These are phyloP conservation scores for Oceanodroma leucorhoa DNA, from an alignment of 2,797 vertebrate species.

Conservation along the genomic window DNA sequence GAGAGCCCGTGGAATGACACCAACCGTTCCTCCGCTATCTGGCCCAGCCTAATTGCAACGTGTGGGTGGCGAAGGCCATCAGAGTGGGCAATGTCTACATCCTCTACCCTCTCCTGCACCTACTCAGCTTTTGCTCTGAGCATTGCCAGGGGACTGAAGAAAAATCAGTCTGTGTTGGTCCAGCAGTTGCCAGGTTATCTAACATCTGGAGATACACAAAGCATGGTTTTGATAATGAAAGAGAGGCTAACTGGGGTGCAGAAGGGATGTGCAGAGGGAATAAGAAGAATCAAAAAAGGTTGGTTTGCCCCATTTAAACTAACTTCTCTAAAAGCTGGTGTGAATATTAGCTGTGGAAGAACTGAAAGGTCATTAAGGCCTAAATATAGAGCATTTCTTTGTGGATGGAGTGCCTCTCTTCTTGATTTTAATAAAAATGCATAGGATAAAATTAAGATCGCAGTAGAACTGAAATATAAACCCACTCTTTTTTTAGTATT, in stretches of 20 bases:
- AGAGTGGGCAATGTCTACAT: rapidly evolving
- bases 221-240: background rate
- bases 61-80: rapidly evolving
- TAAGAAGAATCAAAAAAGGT: background rate
- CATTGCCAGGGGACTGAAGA: background rate
- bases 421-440: background rate
- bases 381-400: background rate
- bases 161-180: background rate
- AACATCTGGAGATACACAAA: background rate
- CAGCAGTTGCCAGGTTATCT: background rate
- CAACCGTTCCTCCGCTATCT: rapidly evolving
- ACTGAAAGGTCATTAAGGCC: background rate
- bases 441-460: background rate
- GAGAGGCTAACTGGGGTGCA: background rate
- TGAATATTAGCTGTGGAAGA: background rate
- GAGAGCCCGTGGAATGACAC: background rate
- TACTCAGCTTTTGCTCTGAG: background rate
- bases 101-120: background rate
- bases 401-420: background rate
- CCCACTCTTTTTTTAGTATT: background rate
- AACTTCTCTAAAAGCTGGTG: background rate
- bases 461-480: background rate
- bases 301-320: background rate
- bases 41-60: background rate
- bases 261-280: background rate